A percentile compares a stretch with the other conserved stretches of the same genome.
Conservation (phyloP, 1,140 invertebrate species). For the Vanessa tameamea region DNA sequence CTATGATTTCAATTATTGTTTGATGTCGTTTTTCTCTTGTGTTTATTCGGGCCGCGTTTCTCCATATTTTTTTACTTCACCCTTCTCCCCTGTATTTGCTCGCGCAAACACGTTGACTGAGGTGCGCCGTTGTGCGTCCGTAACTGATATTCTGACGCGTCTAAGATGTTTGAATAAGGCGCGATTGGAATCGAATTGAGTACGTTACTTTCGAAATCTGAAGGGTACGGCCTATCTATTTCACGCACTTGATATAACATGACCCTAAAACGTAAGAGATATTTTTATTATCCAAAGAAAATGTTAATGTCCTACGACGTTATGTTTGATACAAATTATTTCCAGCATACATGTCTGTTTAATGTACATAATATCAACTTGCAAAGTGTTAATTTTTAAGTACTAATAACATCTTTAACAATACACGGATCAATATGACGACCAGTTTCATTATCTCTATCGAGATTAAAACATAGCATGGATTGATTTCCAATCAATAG, state of each 20-base stretch:
- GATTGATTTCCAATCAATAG: conserved; percentile 11
- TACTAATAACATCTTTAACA: neutral
- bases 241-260: neutral
- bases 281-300: too few species aligned
- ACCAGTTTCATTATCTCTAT: neutral
- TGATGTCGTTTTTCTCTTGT: conserved; percentile 76
- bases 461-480: neutral
- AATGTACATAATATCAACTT: too few species aligned
- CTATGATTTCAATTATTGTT: conserved; percentile 78
- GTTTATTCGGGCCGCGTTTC: conserved; percentile 72
- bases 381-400: too few species aligned
- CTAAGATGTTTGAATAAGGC: conserved; percentile 65
- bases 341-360: too few species aligned
- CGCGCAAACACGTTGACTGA: conserved; percentile 57
- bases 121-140: conserved; percentile 52
- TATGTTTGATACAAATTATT: too few species aligned
- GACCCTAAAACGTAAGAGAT: too few species aligned
- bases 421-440: neutral
- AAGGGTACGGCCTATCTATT: conserved; percentile 11
- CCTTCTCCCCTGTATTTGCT: conserved; percentile 68
- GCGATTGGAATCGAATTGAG: conserved; percentile 53
- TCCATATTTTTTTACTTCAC: conserved; percentile 67
- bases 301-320: too few species aligned
- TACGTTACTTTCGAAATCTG: conserved; percentile 27
- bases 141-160: conserved; percentile 71